These are phyloP conservation scores for Paralichthys olivaceus DNA, from an alignment of 2,113 vertebrate genomes.

Conservation along the genomic window DNA sequence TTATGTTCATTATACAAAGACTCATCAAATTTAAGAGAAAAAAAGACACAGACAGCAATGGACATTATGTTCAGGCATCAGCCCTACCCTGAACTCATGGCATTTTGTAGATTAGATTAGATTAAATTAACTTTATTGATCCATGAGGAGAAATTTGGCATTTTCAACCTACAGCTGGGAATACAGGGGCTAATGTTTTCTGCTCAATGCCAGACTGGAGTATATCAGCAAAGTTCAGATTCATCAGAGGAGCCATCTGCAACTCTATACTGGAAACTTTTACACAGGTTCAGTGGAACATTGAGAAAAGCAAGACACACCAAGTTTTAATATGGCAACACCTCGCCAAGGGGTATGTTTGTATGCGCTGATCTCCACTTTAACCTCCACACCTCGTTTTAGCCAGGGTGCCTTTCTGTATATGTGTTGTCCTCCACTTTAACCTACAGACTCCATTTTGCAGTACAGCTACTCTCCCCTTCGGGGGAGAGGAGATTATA, in stretches of 20 bases:
- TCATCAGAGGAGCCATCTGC: slow-evolving; percentile 22
- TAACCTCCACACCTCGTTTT: slow-evolving; percentile 52
- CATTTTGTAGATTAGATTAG: slow-evolving; percentile 56
- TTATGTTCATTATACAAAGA: slow-evolving; percentile 33
- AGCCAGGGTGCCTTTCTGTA: slow-evolving; percentile 42
- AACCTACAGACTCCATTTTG: slow-evolving; percentile 63
- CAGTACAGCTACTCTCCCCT: slow-evolving; percentile 45
- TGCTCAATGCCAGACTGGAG: slow-evolving; percentile 17
- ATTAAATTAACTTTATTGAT: slow-evolving; percentile 60
- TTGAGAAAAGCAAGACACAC: slow-evolving; percentile 1
- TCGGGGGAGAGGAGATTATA: slow-evolving; percentile 47
- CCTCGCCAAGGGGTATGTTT: slow-evolving; percentile 29
- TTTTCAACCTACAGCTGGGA: slow-evolving; percentile 45
- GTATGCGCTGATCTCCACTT: slow-evolving; percentile 35
- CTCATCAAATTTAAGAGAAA: slow-evolving; percentile 31
- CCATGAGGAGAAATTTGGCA: slow-evolving; percentile 29
- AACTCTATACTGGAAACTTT: neutral
- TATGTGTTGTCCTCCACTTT: slow-evolving; percentile 53
- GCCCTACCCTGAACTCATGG: slow-evolving; percentile 36
- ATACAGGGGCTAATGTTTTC: slow-evolving; percentile 28
- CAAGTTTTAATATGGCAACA: slow-evolving; percentile 14
- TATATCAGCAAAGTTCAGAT: slow-evolving; percentile 25
- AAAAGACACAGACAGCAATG: slow-evolving; percentile 20
- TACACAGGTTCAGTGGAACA: neutral
- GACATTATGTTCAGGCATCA: slow-evolving; percentile 33